Evolutionary conservation across 2,797 vertebrate genomes (phyloP).

Genomic region (Netta rufina): DNA sequence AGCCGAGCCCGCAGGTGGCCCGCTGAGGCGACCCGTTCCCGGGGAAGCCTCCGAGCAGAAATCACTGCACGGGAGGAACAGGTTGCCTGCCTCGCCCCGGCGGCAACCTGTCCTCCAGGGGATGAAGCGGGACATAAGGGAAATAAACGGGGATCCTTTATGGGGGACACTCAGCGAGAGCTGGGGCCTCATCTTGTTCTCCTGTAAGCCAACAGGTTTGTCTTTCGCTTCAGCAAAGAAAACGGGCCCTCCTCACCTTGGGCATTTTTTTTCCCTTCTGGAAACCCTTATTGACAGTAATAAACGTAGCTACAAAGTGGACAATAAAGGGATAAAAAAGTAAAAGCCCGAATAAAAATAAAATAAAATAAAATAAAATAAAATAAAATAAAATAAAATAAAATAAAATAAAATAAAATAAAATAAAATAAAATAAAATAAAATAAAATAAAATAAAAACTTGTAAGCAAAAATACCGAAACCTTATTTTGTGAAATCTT

Average conservation of each 20-base stretch:
- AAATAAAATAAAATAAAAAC: too few species aligned
- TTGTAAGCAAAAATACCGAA: neutral
- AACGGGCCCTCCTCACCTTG: neutral
- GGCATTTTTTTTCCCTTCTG: neutral
- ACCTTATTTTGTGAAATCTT: neutral
- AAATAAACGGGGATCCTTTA: neutral
- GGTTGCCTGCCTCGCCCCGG: neutral
- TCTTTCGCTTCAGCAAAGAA: neutral
- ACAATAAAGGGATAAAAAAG: neutral
- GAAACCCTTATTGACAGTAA: neutral
- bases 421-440: too few species aligned
- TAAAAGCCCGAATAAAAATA: neutral
- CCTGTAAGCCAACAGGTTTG: neutral
- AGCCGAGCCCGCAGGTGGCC: too few species aligned
- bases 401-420: too few species aligned
- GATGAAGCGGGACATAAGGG: neutral
- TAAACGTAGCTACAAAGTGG: neutral
- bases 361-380: too few species aligned
- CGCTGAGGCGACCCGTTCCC: too few species aligned
- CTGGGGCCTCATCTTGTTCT: neutral
- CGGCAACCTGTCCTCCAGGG: neutral
- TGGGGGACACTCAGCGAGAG: too few species aligned
- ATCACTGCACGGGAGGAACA: neutral
- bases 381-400: too few species aligned
- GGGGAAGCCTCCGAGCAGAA: neutral